phyloP scores from a whole-genome alignment of 2,113 vertebrate genomes.

The Eidolon helvum region DNA sequence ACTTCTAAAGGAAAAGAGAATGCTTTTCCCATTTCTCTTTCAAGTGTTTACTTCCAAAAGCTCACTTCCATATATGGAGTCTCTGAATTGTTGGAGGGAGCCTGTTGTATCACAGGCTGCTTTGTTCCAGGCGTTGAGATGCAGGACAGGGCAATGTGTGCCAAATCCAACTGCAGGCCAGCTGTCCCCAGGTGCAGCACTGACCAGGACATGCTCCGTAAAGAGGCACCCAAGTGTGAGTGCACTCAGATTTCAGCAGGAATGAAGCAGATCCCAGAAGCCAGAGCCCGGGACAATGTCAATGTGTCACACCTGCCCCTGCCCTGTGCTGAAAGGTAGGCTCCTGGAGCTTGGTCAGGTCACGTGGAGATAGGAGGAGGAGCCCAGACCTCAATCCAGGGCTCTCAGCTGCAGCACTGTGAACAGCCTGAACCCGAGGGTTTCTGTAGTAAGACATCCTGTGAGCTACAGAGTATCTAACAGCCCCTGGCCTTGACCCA shows the following conservation, averaged over 20 bases:
- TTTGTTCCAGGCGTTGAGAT: fast-evolving
- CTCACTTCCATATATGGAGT: neutral
- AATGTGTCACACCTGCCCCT: neutral
- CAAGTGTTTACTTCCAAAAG: neutral
- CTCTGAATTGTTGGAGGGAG: neutral
- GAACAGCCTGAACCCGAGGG: fast-evolving
- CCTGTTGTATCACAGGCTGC: neutral
- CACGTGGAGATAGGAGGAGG: neutral
- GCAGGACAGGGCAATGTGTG: too few relatives aligned
- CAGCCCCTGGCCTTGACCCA: neutral
- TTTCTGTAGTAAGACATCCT: neutral
- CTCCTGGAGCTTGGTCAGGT: neutral
- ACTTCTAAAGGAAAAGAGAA: neutral
- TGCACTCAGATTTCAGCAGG: neutral
- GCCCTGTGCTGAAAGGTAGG: neutral
- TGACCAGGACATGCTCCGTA: neutral
- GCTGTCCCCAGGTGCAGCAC: neutral
- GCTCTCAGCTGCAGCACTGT: neutral
- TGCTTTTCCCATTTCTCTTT: neutral
- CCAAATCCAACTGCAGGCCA: neutral
- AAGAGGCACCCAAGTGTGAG: fast-evolving
- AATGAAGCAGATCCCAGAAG: fast-evolving
- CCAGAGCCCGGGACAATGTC: fast-evolving
- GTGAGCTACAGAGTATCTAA: neutral
- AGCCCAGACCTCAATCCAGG: neutral